Evolutionary conservation across 2,113 vertebrate species (phyloP), one percentile per base, ranked within the genome.

Genomic region (Labeo rohita): DNA sequence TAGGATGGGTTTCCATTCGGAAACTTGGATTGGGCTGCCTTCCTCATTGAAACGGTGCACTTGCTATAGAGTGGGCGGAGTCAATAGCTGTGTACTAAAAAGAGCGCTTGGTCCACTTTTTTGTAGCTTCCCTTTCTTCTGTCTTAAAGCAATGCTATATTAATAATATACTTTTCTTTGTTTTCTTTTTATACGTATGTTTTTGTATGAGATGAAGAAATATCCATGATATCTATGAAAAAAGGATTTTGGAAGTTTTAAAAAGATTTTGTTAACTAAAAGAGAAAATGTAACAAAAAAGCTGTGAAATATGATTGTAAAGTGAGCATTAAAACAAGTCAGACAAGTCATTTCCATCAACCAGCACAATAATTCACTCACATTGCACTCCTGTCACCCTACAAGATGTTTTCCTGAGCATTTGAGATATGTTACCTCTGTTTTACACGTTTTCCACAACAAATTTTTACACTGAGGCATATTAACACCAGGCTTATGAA

Each of bases 11-110:
- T 80, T 91, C 66, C 23, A 6, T 79, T 87, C 81, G 84, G 66
- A 87, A 89, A 86, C 81, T 86, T 86, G 83, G 86, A 90, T 90
- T 90, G 89, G 91, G 88, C 87, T 88, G 87, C 89, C 89, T 89
- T 83, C 88, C 87, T 87, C 86, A 89, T 90, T 86, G 87, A 88
- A 84, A 90, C 28, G 28, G 90, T 91, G 93, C 92, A 93, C 92
- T 95, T 92, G 92, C 86, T 90, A 80, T 87, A 88, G 83, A 84
- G 84, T 85, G 75, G 87, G 47, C 86, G 72, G 89, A 43, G 85
- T 87, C 90, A 73, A 39, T 85, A 86, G 89, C 91, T 89, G 89
- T 92, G 92, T 73, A 43, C 28, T 65, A 39, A 66, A 83, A 90
- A 89, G 73, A 21, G 85, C 87, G 47, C 3, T 18, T 80, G 86